Evolutionary conservation across 2,797 vertebrate genomes (phyloP), one percentile per base, ranked within the genome.

Genomic region (Prionace glauca): DNA sequence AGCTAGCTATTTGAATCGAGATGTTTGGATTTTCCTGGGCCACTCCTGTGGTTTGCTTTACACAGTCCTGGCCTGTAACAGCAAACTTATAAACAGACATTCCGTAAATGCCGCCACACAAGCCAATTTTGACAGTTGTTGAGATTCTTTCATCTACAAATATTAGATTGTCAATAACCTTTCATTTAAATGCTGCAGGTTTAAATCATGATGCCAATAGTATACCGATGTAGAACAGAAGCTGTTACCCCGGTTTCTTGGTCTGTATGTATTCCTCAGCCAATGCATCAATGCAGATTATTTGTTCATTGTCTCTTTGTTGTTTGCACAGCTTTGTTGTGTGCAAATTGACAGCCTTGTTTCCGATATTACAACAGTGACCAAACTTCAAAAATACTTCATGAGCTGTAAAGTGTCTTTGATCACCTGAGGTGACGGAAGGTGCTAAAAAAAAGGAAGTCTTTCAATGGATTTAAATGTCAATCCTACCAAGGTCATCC

Each of bases 1-100:
- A 94, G 41, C 62, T 36, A 45, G 45, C 92, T 94, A 71, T 94
- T 94, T 94, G 20, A 72, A 72, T 29, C 92, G 67, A 45, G 92
- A 72, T 94, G 65, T 93, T 45, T 69, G 11, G 36, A 45, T 41
- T 94, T 94, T 94, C 45, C 36, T 67, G 36, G 2, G 8, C 65
- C 36, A 29, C n/a, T 12, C 22, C 3, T 26, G 11, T 71, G 45
- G 67, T 71, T 94, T 94, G 26, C 65, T 12, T 45, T 94, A 41
- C 22, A 45, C 36, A 26, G 36, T 2, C 14, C 69, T 45, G 67
- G 50, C 69, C 65, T 45, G 67, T 45, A 26, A 45, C 18, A 18
- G 50, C 69, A 11, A 4, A 3, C 2, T 50, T 69, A 24, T 26
- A 41, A 45, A 72, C 9, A 50, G 22, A 41, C 24, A 14, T 20